Evolutionary conservation across 2,113 vertebrate genomes (phyloP).

Genomic region (Anoura caudifer): DNA sequence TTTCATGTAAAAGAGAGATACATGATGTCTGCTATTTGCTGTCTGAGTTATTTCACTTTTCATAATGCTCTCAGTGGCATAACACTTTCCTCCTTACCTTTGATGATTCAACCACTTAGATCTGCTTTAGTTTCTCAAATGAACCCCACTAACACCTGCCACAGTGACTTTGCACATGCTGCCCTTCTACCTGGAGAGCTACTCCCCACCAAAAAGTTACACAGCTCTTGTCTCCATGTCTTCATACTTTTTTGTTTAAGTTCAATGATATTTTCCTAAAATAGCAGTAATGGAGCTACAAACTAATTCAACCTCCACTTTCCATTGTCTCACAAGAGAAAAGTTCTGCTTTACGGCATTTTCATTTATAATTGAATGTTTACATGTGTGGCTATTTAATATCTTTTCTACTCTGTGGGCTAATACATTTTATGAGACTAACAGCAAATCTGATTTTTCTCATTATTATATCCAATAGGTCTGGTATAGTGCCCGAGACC

Average conservation of each 20-base stretch:
- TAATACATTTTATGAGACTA: background rate
- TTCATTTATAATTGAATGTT: background rate
- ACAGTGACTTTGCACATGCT: background rate
- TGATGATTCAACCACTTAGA: background rate
- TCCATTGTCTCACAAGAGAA: background rate
- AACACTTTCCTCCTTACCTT: background rate
- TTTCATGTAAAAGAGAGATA: background rate
- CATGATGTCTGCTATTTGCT: background rate
- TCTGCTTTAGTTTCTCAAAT: background rate
- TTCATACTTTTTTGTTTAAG: background rate
- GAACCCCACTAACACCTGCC: background rate
- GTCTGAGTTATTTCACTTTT: background rate
- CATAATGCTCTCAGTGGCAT: background rate
- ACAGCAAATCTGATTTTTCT: background rate
- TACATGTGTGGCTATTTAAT: background rate
- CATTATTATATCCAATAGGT: background rate
- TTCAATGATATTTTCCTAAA: background rate
- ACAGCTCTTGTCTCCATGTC: background rate
- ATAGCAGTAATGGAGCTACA: background rate
- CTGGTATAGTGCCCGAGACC: background rate
- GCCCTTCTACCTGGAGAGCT: background rate
- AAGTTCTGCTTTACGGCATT: background rate
- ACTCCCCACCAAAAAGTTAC: background rate
- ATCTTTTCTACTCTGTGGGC: background rate
- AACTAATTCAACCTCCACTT: background rate